Evolutionary conservation across 2,113 vertebrate species (phyloP).

Genomic region (Poicephalus meyeri): DNA sequence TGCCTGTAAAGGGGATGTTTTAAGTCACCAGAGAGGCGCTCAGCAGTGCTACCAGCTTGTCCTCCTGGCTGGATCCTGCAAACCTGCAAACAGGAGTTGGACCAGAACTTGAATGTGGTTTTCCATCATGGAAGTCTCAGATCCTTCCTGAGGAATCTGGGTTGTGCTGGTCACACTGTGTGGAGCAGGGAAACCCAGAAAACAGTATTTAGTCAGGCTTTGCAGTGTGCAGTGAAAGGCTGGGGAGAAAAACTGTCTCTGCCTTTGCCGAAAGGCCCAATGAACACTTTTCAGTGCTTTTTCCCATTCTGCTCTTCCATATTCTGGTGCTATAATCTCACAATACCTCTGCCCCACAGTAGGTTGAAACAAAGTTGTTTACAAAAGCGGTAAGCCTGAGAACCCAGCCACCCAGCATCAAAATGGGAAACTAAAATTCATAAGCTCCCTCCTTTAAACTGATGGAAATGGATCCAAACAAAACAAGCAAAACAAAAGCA

Average conservation of each 20-base stretch:
- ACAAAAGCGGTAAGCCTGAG: conserved; percentile 47
- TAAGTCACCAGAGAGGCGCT: background rate
- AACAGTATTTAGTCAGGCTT: background rate
- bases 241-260: conserved; percentile 4
- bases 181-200: background rate
- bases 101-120: background rate
- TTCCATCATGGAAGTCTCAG: background rate
- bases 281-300: conserved; percentile 14
- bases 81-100: background rate
- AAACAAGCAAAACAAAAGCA: conserved; percentile 68
- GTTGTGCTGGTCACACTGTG: background rate
- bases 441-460: conserved; percentile 58
- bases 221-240: background rate
- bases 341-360: conserved; percentile 43
- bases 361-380: conserved; percentile 66
- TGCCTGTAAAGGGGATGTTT: background rate
- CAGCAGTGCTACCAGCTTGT: background rate
- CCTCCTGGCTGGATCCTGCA: background rate
- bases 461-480: conserved; percentile 59
- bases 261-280: background rate
- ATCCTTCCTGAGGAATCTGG: background rate
- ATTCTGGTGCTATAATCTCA: conserved; percentile 46
- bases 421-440: conserved; percentile 61
- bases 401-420: conserved; percentile 37
- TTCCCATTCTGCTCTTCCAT: conserved; percentile 28